Percentiles rank a stretch among this genome's conserved stretches.
These are phyloP conservation scores for Apoda limacodes DNA, from an alignment of 2,888 invertebrate species.

Conservation along the genomic window DNA sequence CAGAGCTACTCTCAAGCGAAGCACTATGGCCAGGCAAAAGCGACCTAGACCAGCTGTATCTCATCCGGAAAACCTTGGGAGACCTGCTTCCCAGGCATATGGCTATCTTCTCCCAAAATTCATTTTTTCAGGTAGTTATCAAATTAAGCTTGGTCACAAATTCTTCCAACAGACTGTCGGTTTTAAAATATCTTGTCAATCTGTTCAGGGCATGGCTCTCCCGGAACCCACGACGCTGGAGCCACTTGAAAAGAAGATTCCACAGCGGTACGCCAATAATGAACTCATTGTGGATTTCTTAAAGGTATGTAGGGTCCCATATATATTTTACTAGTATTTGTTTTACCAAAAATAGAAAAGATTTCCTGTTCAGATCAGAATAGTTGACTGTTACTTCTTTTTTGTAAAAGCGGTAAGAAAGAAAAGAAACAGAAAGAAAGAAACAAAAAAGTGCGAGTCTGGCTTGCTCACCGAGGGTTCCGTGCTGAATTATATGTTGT, in stretches of 20 bases:
- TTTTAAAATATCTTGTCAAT: background rate
- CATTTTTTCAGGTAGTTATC: slow-evolving; percentile 76
- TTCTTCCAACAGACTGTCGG: background rate
- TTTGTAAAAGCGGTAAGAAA: no score
- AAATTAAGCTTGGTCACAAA: background rate
- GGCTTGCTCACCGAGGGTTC: no score
- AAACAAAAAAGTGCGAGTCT: no score
- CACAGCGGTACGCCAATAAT: slow-evolving; percentile 75
- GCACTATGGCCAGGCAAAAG: slow-evolving; percentile 99
- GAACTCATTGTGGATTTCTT: slow-evolving; percentile 85
- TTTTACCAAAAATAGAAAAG: no score
- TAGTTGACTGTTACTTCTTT: no score
- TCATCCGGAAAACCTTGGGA: slow-evolving; percentile 94
- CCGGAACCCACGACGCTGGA: slow-evolving; percentile 91
- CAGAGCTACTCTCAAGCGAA: slow-evolving; percentile 89
- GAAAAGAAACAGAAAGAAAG: no score
- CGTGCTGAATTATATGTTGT: no score
- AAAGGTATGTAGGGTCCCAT: slow-evolving; percentile 72
- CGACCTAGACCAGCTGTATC: slow-evolving; percentile 97
- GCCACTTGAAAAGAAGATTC: slow-evolving; percentile 88
- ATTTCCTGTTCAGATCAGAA: no score
- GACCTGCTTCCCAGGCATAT: slow-evolving; percentile 94
- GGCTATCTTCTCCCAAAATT: slow-evolving; percentile 95
- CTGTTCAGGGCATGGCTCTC: slow-evolving; percentile 87
- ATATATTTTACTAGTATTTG: background rate